Evolutionary conservation across 2,113 vertebrate genomes (phyloP).

Genomic region (Passerina amoena): DNA sequence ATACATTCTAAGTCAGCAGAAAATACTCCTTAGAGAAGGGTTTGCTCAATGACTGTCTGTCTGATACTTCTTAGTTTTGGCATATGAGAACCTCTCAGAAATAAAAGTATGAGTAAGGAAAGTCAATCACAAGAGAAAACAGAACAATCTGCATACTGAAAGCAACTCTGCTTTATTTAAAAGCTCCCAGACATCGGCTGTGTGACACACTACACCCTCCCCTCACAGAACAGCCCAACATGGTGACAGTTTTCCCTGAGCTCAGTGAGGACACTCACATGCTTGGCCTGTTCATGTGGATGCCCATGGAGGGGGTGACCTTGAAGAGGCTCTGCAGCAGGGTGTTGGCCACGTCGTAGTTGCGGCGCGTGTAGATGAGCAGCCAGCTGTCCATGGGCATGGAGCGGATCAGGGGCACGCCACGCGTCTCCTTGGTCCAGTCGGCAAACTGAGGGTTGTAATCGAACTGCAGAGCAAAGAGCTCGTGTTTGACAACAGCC

Average conservation of each 20-base stretch:
- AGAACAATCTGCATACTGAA: background rate
- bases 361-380: constrained; percentile 80
- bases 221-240: background rate
- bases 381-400: constrained; percentile 86
- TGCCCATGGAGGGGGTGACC: constrained; percentile 84
- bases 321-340: constrained; percentile 84
- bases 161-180: background rate
- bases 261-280: constrained; percentile 76
- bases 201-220: background rate
- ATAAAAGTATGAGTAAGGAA: background rate
- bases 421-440: constrained; percentile 89
- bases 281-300: constrained; percentile 75
- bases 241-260: accelerated
- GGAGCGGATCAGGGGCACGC: constrained; percentile 74
- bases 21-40: background rate
- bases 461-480: constrained; percentile 75
- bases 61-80: background rate
- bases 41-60: background rate
- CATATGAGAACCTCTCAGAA: background rate
- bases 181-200: accelerated
- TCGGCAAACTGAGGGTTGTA: constrained; percentile 84
- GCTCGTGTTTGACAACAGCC: background rate
- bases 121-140: background rate
- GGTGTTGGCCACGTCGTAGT: constrained; percentile 74
- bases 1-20: background rate